Evolutionary conservation across 2,113 vertebrate genomes (phyloP).

Genomic region (Muscicapa adusta): DNA sequence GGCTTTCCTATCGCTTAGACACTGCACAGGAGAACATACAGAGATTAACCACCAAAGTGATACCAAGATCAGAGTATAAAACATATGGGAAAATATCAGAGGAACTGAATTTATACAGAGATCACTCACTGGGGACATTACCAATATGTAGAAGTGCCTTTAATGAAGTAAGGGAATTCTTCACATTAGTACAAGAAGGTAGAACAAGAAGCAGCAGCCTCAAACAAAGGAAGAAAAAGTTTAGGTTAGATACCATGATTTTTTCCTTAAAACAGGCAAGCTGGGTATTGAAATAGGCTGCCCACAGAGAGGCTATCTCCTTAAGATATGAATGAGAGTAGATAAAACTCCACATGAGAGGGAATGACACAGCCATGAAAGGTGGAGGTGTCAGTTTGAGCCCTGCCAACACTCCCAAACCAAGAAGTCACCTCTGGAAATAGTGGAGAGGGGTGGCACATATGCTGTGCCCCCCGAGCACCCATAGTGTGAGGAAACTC

Average conservation of each 20-base stretch:
- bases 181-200: slow-evolving; percentile 61
- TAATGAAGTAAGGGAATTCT: slow-evolving; percentile 64
- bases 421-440: not conserved
- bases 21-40: not conserved
- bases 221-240: slow-evolving; percentile 43
- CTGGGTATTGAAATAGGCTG: slow-evolving; percentile 6
- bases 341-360: not conserved
- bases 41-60: slow-evolving; percentile 14
- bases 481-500: fast-evolving
- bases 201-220: slow-evolving; percentile 59
- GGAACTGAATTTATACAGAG: slow-evolving; percentile 54
- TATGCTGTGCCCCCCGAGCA: fast-evolving
- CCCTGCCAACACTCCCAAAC: not conserved
- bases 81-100: slow-evolving; percentile 38
- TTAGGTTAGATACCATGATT: slow-evolving; percentile 18
- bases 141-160: slow-evolving; percentile 44
- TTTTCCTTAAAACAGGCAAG: not conserved
- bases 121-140: slow-evolving; percentile 54
- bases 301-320: not conserved
- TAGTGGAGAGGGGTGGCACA: not conserved
- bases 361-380: not conserved
- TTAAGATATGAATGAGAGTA: not conserved
- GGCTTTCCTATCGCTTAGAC: not conserved
- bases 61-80: slow-evolving; percentile 36
- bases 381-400: not conserved